Evolutionary conservation across 2,888 invertebrate genomes (phyloP), one percentile per base, ranked within the genome.

Genomic region (Chrysina gloriosa): DNA sequence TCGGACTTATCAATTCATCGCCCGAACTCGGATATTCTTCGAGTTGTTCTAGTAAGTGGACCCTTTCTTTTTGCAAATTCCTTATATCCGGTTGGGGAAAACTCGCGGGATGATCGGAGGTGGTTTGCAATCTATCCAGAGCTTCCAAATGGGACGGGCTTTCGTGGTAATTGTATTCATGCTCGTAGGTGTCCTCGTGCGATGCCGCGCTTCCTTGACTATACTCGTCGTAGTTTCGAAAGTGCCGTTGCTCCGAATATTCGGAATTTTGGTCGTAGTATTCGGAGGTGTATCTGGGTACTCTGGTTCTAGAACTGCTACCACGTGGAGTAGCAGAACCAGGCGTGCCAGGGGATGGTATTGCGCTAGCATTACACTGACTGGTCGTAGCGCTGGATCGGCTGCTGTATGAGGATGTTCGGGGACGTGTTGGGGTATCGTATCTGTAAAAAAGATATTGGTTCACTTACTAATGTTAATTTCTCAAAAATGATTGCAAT

Each of bases 161-260:
- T 52, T 85, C 84, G 69, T 82, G 80, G 72, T 84, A 85, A 25
- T 81, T 81, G 70, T 84, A 84, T 67, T 84, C 84, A 52, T 82
- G 81, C 63, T 82, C 80, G 75, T 80, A 81, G 27, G 74, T 71
- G 52, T 93, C 91, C 72, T 90, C 91, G 77, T 89, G 90, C 25
- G 88, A 88, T 2, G 89, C 88, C 23, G 85, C 87, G 69, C 89
- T 89, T 76, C 92, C 86, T 83, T 89, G 88, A 83, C 92, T 87
- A 85, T 90, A 90, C 84, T 95, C 89, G 77, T 92, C 92, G 79
- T 88, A 89, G 79, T 86, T 89, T 68, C 90, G 88, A 81, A 87
- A 86, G 74, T 88, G 84, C 11, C 86, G 81, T 7, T 39, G 58
- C 72, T 86, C 87, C 58, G 84, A 81, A 74, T 85, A 86, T 48